Percentiles rank a stretch among this genome's conserved stretches.
Conservation (phyloP, 2,888 invertebrate genomes). For the Drosophila subquinaria region DNA sequence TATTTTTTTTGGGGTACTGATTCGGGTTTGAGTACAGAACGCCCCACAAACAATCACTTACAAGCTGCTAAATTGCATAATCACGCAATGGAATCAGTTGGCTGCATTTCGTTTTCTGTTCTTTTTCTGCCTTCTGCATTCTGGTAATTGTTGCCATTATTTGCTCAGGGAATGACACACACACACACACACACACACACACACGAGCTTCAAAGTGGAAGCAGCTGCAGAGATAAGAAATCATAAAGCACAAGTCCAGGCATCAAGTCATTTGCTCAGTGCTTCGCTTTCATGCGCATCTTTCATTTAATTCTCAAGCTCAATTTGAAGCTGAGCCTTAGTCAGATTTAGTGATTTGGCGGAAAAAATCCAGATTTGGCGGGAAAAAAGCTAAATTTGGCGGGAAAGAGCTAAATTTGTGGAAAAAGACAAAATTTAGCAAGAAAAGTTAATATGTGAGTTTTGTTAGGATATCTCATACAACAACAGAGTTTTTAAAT, state of each 20-base stretch:
- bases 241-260: conserved; percentile 64
- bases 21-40: conserved; percentile 55
- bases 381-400: too few relatives aligned
- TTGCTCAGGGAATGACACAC: conserved; percentile 78
- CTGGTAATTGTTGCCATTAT: conserved; percentile 76
- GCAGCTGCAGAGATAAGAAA: conserved; percentile 77
- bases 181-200: conserved; percentile 50
- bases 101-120: conserved; percentile 10
- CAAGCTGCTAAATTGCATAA: conserved; percentile 81
- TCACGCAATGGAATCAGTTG: conserved; percentile 72
- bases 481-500: too few relatives aligned
- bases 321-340: neutral
- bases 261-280: neutral
- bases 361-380: too few relatives aligned
- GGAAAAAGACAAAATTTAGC: too few relatives aligned
- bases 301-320: conserved; percentile 9
- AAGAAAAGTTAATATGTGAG: too few relatives aligned
- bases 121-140: conserved; percentile 36
- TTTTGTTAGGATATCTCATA: too few relatives aligned
- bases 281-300: neutral
- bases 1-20: conserved; percentile 7
- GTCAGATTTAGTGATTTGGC: too few relatives aligned
- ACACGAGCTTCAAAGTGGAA: conserved; percentile 5
- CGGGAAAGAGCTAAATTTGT: too few relatives aligned
- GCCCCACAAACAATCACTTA: conserved; percentile 81